Conservation (phyloP, 2,113 vertebrate genomes). For the Sardina pilchardus region DNA sequence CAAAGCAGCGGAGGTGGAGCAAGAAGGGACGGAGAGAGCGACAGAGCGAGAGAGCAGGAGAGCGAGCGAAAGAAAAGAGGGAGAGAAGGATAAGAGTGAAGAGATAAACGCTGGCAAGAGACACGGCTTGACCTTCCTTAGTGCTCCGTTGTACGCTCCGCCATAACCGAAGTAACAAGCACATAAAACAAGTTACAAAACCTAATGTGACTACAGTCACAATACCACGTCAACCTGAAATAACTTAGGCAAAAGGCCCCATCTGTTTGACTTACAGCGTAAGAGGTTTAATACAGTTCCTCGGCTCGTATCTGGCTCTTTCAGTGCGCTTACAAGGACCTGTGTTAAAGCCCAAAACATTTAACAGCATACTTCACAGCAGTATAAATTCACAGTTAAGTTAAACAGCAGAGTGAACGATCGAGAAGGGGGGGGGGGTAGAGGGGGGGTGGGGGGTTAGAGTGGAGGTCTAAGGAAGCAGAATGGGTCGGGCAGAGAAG, state of each 20-base stretch:
- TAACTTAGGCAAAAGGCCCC: background rate
- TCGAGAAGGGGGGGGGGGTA: background rate
- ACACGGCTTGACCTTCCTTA: background rate
- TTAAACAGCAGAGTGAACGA: slow-evolving; percentile 32
- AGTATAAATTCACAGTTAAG: slow-evolving; percentile 42
- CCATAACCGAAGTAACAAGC: background rate
- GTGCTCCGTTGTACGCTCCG: background rate
- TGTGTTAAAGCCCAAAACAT: background rate
- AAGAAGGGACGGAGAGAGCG: background rate
- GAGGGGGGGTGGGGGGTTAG: background rate
- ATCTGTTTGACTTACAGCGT: background rate
- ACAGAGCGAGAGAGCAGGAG: background rate
- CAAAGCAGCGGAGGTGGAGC: background rate
- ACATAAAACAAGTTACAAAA: background rate
- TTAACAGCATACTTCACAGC: slow-evolving; percentile 38
- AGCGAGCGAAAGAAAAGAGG: background rate
- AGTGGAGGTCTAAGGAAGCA: background rate
- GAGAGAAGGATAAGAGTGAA: background rate
- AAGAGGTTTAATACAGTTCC: background rate
- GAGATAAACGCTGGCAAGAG: background rate
- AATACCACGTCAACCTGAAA: background rate
- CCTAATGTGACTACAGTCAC: background rate
- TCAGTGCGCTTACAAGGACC: background rate
- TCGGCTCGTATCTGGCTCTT: background rate
- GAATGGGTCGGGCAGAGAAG: background rate